A percentile compares a stretch with the other conserved stretches of the same genome.
These are phyloP conservation scores for Cherax quadricarinatus DNA, from an alignment of 1,140 invertebrate species.

Conservation along the genomic window DNA sequence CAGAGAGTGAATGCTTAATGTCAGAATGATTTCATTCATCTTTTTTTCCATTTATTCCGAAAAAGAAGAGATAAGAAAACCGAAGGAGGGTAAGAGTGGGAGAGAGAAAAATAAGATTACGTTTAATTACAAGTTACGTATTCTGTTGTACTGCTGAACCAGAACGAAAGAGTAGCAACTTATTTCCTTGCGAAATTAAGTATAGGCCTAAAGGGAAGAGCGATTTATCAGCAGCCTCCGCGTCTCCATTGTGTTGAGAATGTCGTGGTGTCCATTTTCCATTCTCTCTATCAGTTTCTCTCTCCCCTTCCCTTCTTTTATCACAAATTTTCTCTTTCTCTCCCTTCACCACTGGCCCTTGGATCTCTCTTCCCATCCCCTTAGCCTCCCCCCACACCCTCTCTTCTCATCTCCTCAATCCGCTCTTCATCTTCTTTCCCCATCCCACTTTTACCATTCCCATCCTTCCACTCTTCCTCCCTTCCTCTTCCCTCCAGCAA, in stretches of 20 bases:
- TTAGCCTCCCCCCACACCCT: too few relatives aligned
- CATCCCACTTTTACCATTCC: too few relatives aligned
- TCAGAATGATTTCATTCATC: slow-evolving; percentile 7
- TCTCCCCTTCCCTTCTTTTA: too few relatives aligned
- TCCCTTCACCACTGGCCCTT: slow-evolving; percentile 35
- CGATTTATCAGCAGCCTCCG: slow-evolving; percentile 45
- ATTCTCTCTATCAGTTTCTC: too few relatives aligned
- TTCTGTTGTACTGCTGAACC: background rate
- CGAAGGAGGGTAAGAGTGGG: background rate
- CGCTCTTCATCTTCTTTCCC: too few relatives aligned
- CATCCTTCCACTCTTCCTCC: too few relatives aligned
- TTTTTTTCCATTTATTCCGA: too few relatives aligned
- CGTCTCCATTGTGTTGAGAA: slow-evolving; percentile 45
- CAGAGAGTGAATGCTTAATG: slow-evolving; percentile 4
- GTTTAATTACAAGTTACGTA: too few relatives aligned
- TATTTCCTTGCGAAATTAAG: slow-evolving; percentile 24
- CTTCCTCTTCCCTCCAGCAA: slow-evolving; percentile 39
- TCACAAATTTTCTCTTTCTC: too few relatives aligned
- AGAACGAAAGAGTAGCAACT: background rate
- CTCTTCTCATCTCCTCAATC: too few relatives aligned
- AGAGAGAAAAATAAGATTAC: background rate
- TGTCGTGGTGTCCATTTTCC: background rate
- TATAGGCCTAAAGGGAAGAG: slow-evolving; percentile 56
- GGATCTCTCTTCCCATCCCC: too few relatives aligned
- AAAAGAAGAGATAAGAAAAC: background rate